Percentiles rank a stretch among this genome's conserved stretches.
Evolutionary conservation across 2,113 vertebrate species (phyloP).

Genomic region (Brachyhypopomus occidentalis): DNA sequence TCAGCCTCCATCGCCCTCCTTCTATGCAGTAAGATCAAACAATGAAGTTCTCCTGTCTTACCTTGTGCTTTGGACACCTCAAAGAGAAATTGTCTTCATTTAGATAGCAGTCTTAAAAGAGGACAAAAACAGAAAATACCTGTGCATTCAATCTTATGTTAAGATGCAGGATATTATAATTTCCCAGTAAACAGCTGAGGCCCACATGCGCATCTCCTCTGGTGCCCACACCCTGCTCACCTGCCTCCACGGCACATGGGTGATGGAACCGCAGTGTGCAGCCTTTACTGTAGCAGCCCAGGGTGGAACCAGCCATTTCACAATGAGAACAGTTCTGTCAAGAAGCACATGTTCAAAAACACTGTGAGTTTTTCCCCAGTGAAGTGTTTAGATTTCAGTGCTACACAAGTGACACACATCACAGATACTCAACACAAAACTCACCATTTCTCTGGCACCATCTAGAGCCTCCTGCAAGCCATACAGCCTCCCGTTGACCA

Average conservation of each 20-base stretch:
- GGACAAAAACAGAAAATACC: constrained; percentile 49
- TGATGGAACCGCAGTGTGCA: constrained; percentile 97
- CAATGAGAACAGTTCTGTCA: constrained; percentile 95
- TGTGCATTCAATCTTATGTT: neutral
- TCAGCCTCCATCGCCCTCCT: too few species aligned
- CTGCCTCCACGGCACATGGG: constrained; percentile 95
- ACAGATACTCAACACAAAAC: constrained; percentile 58
- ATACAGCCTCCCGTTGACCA: constrained; percentile 95
- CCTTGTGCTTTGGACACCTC: constrained; percentile 99
- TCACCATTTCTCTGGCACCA: constrained; percentile 96
- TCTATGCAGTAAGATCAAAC: neutral
- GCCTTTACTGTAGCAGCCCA: constrained; percentile 99
- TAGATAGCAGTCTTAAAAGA: constrained; percentile 88
- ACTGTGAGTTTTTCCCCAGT: neutral
- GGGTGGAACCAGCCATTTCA: constrained; percentile 92
- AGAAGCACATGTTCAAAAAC: constrained; percentile 1
- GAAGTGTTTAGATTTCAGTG: too few species aligned
- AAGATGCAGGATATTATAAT: neutral
- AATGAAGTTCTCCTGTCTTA: constrained; percentile 70
- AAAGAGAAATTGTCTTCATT: constrained; percentile 98
- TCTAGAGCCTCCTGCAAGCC: constrained; percentile 98
- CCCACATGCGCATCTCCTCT: neutral
- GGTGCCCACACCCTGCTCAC: constrained; percentile 72
- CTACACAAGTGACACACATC: too few species aligned
- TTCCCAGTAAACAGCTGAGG: neutral